Conservation (phyloP, 1,140 invertebrate genomes). For the Aradophagus sp. region DNA sequence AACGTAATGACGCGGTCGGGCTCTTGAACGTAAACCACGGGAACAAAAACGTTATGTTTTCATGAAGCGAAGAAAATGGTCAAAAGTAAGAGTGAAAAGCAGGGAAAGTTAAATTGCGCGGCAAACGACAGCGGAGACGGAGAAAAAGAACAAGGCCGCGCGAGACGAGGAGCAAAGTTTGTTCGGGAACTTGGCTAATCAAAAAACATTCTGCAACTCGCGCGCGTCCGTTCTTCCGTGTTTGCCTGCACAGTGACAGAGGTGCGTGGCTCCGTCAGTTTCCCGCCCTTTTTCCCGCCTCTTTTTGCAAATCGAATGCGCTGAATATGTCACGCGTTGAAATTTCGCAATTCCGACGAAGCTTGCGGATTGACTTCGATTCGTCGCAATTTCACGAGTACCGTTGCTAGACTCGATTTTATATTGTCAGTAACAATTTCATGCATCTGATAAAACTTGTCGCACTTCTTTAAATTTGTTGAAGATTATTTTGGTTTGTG, state of each 20-base stretch:
- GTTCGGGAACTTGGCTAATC: slow-evolving; percentile 40
- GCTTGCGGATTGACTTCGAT: too few relatives aligned
- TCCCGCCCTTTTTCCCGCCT: slow-evolving; percentile 1
- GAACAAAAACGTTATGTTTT: slow-evolving; percentile 38
- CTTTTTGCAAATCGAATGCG: slow-evolving; percentile 2
- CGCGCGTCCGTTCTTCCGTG: slow-evolving; percentile 13
- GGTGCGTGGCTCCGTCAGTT: neutral
- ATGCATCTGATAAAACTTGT: too few relatives aligned
- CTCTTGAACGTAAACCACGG: too few relatives aligned
- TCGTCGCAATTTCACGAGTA: too few relatives aligned
- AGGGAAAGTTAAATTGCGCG: slow-evolving; percentile 46
- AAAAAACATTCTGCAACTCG: slow-evolving; percentile 41
- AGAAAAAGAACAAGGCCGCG: slow-evolving; percentile 5
- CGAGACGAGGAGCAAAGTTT: slow-evolving; percentile 22
- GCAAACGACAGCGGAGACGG: slow-evolving; percentile 20
- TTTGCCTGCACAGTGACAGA: neutral
- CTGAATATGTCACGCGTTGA: neutral
- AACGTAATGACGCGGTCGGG: too few relatives aligned
- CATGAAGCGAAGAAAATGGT: slow-evolving; percentile 30
- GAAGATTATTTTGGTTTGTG: too few relatives aligned
- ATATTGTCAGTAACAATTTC: too few relatives aligned
- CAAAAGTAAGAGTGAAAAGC: slow-evolving; percentile 50
- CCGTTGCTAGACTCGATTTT: too few relatives aligned
- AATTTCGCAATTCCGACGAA: too few relatives aligned
- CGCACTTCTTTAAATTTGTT: too few relatives aligned